Conservation (phyloP, 92 coral and sea anemone species). For the Galaxea fascicularis region DNA sequence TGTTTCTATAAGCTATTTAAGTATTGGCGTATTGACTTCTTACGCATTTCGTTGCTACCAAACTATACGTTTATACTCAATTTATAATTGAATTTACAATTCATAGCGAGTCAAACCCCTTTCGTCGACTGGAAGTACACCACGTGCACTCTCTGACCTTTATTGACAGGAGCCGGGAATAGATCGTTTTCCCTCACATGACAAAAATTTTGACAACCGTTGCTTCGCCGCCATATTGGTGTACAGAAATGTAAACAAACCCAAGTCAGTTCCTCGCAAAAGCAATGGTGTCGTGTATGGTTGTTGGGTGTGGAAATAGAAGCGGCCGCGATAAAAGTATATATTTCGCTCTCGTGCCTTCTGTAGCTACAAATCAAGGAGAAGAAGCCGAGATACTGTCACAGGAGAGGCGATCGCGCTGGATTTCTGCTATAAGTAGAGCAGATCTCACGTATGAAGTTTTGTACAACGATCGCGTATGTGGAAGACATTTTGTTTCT, state of each 20-base stretch:
- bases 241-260: constrained; percentile 16
- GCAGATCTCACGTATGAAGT: constrained; percentile 9
- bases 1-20: no score
- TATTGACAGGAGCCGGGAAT: no score
- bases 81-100: no score
- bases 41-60: no score
- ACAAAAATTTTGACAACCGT: constrained; percentile 12
- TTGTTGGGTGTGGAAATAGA: constrained; percentile 37
- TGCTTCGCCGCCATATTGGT: no score
- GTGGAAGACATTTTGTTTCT: constrained; percentile 40
- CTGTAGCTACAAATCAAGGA: constrained; percentile 33
- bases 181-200: constrained; percentile 41
- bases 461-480: constrained; percentile 33
- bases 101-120: no score
- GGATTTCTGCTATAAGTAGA: constrained; percentile 50
- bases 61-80: no score
- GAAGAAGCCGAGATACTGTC: constrained; percentile 30
- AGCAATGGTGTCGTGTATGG: constrained; percentile 24
- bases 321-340: constrained; percentile 21
- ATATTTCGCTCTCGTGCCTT: constrained; percentile 3
- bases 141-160: no score
- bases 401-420: constrained; percentile 11
- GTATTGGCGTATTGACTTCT: no score
- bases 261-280: constrained; percentile 1
- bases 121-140: no score